phyloP scores from a whole-genome alignment of 2,888 invertebrate genomes.

The Coenonympha arcania region DNA sequence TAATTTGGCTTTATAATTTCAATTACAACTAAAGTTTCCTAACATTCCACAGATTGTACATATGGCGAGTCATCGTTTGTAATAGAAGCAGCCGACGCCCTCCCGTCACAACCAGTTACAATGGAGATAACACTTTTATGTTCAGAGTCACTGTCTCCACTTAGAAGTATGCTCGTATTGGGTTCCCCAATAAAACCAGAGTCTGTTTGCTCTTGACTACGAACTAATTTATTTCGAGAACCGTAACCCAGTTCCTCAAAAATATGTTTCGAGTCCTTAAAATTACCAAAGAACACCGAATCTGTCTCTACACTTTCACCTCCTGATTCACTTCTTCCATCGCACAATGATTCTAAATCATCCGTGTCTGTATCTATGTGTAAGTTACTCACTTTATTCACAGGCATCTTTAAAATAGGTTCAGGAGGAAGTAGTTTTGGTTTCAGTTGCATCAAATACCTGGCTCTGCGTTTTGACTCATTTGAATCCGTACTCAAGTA shows the following conservation, averaged over 20 bases:
- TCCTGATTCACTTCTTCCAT: slow-evolving; percentile 88
- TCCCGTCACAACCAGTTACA: slow-evolving; percentile 55
- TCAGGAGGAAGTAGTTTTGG: slow-evolving; percentile 47
- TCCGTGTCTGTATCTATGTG: slow-evolving; percentile 77
- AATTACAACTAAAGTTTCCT: slow-evolving; percentile 21
- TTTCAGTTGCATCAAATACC: slow-evolving; percentile 61
- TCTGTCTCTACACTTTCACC: slow-evolving; percentile 91
- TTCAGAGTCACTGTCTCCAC: slow-evolving; percentile 68
- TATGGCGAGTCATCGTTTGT: slow-evolving; percentile 56
- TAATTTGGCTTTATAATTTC: slow-evolving; percentile 16
- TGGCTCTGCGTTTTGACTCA: slow-evolving; percentile 72
- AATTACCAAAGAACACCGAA: slow-evolving; percentile 87
- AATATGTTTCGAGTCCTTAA: slow-evolving; percentile 66
- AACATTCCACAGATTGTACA: slow-evolving; percentile 59
- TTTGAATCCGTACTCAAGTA: slow-evolving; percentile 89
- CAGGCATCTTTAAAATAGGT: slow-evolving; percentile 35
- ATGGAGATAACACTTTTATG: slow-evolving; percentile 69
- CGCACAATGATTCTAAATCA: slow-evolving; percentile 83
- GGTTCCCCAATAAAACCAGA: slow-evolving; percentile 67
- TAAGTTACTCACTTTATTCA: slow-evolving; percentile 43
- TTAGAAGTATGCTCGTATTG: slow-evolving; percentile 63
- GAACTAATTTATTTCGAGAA: slow-evolving; percentile 32
- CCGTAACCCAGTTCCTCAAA: slow-evolving; percentile 49
- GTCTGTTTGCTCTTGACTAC: slow-evolving; percentile 58
- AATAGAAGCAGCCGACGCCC: slow-evolving; percentile 51